phyloP scores from a whole-genome alignment of 2,888 invertebrate genomes.

The Catocala fraxini region DNA sequence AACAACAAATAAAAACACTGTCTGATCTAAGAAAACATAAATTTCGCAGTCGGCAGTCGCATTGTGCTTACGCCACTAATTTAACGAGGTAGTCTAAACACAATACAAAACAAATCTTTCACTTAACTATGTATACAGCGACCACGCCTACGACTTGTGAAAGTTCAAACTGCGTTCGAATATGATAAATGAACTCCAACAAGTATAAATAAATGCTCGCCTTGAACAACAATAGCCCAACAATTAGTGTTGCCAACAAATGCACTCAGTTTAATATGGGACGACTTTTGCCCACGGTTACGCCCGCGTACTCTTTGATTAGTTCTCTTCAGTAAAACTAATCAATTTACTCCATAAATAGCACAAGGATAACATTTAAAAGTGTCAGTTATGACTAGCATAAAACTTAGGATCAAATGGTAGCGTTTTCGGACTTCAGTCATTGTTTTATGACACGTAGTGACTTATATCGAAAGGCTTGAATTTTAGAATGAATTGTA shows the following conservation, averaged over 20 bases:
- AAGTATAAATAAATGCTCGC: conserved; percentile 19
- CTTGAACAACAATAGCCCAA: conserved; percentile 42
- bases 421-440: no score
- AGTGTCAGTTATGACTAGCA: no score
- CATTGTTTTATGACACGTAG: no score
- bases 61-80: neutral
- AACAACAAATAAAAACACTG: no score
- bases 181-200: conserved; percentile 17
- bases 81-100: neutral
- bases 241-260: conserved; percentile 20
- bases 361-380: no score
- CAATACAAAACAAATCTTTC: conserved; percentile 16
- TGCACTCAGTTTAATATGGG: neutral
- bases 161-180: conserved; percentile 27
- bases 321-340: no score
- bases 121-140: conserved; percentile 26
- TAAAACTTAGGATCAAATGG: no score
- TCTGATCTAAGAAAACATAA: no score
- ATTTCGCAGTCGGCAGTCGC: no score
- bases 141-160: conserved; percentile 34
- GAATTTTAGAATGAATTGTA: no score
- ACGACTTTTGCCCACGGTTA: neutral
- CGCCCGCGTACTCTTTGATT: neutral
- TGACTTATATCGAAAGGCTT: no score
- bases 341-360: no score